Evolutionary conservation across 2,888 invertebrate genomes (phyloP).

Genomic region (Epinotia brunnichana): DNA sequence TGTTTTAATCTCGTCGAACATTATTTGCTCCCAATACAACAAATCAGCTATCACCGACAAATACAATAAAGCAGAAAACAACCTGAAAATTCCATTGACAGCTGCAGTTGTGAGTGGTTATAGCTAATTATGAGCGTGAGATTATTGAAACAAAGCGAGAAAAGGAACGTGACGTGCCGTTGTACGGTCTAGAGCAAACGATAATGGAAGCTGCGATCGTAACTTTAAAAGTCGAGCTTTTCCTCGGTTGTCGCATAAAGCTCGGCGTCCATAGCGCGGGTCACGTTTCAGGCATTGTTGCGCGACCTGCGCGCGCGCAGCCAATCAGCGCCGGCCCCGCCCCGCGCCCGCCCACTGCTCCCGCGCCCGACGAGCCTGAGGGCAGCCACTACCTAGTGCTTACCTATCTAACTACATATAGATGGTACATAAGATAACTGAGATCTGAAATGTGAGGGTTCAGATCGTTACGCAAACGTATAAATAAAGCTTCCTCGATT

Average conservation of each 20-base stretch:
- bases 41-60: no score
- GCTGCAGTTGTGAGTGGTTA: not conserved
- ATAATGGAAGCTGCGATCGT: conserved; percentile 26
- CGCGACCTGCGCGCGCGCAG: conserved; percentile 42
- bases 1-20: not conserved
- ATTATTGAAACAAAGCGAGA: not conserved
- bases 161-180: not conserved
- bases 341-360: conserved; percentile 30
- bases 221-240: conserved; percentile 12
- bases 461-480: conserved; percentile 19
- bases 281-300: conserved; percentile 67
- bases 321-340: conserved; percentile 43
- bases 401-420: conserved; percentile 4
- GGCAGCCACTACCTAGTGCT: conserved; percentile 11
- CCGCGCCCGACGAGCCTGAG: conserved; percentile 10
- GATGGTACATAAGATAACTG: not conserved
- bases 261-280: conserved; percentile 50
- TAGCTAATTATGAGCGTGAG: not conserved
- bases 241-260: conserved; percentile 47
- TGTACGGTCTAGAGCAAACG: conserved; percentile 9
- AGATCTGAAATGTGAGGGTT: conserved; percentile 19
- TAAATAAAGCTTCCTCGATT: not conserved
- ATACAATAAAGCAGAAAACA: not conserved
- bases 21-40: not conserved
- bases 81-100: not conserved